A percentile compares a stretch with the other conserved stretches of the same genome.
Evolutionary conservation across 2,797 vertebrate species (phyloP).

Genomic region (Chiroxiphia lanceolata): DNA sequence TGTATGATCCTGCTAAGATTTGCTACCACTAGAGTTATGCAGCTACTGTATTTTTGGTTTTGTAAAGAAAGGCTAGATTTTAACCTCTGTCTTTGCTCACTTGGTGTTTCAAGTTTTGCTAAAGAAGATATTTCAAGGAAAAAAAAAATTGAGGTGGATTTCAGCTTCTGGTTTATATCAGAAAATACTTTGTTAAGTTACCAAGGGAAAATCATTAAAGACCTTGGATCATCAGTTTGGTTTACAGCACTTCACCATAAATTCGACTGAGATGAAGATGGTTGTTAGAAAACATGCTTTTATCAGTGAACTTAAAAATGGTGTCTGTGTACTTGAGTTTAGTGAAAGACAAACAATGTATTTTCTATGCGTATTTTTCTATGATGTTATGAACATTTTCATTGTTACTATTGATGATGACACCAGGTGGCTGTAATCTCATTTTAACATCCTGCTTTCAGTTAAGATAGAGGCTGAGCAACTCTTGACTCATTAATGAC

Average conservation of each 20-base stretch:
- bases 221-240: neutral
- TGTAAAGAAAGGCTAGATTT: neutral
- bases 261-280: neutral
- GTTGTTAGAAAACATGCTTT: neutral
- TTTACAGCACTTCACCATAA: neutral
- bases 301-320: neutral
- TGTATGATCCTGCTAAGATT: rapidly evolving
- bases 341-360: neutral
- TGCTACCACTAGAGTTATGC: rapidly evolving
- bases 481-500: neutral
- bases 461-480: neutral
- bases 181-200: neutral
- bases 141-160: neutral
- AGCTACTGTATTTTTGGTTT: neutral
- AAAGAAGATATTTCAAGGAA: neutral
- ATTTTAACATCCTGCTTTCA: neutral
- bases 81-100: neutral
- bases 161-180: neutral
- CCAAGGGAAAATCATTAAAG: neutral
- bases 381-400: neutral
- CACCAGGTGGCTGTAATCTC: neutral
- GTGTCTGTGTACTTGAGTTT: neutral
- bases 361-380: neutral
- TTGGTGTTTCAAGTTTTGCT: neutral
- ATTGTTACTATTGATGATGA: neutral